These are phyloP conservation scores for Antheraea yamamai DNA, from an alignment of 2,888 invertebrate genomes.

Conservation along the genomic window DNA sequence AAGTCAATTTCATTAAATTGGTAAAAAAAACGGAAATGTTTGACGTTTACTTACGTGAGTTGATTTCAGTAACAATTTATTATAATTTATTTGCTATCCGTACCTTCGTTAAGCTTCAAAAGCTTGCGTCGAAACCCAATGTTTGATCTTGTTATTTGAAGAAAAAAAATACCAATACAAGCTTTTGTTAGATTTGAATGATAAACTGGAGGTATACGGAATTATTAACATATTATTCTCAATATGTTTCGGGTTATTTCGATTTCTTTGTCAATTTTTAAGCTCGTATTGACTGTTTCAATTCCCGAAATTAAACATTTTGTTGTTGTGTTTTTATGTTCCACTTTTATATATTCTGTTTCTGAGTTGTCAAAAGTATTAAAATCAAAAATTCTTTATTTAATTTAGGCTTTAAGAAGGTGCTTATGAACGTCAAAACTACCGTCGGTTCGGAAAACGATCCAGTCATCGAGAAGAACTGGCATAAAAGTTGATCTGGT, in stretches of 20 bases:
- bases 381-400: no score
- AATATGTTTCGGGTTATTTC: background rate
- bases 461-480: no score
- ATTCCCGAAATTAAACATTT: background rate
- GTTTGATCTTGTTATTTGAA: slow-evolving; percentile 27
- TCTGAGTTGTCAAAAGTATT: no score
- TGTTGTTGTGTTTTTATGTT: background rate
- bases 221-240: background rate
- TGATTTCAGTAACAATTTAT: slow-evolving; percentile 17
- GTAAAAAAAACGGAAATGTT: slow-evolving; percentile 1
- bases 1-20: background rate
- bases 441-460: no score
- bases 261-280: background rate
- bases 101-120: slow-evolving; percentile 40
- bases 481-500: no score
- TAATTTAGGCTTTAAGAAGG: no score
- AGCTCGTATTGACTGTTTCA: background rate
- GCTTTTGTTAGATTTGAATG: slow-evolving; percentile 18
- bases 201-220: background rate
- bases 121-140: slow-evolving; percentile 25
- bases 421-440: no score
- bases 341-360: no score
- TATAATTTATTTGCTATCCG: slow-evolving; percentile 27
- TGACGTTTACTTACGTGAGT: slow-evolving; percentile 6
- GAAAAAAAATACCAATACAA: slow-evolving; percentile 23